Evolutionary conservation across 2,888 invertebrate genomes (phyloP), one percentile per base, ranked within the genome.

Genomic region (Zygogramma bicolorata): DNA sequence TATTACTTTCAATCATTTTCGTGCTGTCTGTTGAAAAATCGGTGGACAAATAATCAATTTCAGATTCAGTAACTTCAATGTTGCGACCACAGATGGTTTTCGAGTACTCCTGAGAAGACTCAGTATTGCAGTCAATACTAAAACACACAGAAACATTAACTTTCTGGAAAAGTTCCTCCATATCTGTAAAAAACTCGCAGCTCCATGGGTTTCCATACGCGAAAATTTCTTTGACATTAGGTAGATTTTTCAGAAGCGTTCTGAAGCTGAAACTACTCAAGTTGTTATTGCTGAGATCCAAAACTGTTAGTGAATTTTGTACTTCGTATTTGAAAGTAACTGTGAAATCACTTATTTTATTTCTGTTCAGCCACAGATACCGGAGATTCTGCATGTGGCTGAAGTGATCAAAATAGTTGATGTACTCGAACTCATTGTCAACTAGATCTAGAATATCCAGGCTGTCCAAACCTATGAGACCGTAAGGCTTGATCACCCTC

Each of bases 401-500:
- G 63, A 86, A 82, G 68, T 81, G 79, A 58, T 79, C 79, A 40
- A 85, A 80, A 62, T 73, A 77, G 58, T 81, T 75, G 53, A 86
- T 81, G 15, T 70, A 73, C 42, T 79, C 74, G 68, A 87, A 83
- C 10, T 81, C 74, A 68, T 87, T 87, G 15, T 79, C 75, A 6
- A 83, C 82, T 65, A 87, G 77, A 77, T 87, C 86, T 27, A 87
- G 77, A 49, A 85, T 77, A 74, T 84, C 77, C 25, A 87, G 75
- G 20, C 81, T 82, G 75, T 86, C 83, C 58, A 87, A 79, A 2
- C 87, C 87, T 15, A 86, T 80, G 18, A 87, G 83, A 25, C 86
- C 86, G 63, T 86, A 86, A 5, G 82, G 84, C 74, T 85, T 82
- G 18, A 89, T 76, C 0, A 67, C 73, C n/a, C 77, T 78, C 18